phyloP scores from a whole-genome alignment of 2,797 vertebrate species.

The Cygnus olor region DNA sequence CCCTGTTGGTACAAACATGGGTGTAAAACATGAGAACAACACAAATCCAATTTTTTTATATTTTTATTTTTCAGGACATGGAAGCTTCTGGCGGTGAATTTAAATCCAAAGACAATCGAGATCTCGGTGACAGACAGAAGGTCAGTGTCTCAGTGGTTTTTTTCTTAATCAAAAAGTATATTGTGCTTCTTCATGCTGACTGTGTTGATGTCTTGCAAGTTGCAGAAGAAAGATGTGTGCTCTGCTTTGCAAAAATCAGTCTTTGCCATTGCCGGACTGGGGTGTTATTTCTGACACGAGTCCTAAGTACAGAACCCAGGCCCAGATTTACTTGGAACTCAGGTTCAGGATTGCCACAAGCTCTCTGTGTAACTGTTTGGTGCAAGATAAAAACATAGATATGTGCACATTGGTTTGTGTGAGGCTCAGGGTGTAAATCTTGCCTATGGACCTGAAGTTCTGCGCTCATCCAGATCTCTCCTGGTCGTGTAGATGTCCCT shows the following conservation, averaged over 20 bases:
- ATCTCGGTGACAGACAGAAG: not conserved
- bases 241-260: not conserved
- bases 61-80: not conserved
- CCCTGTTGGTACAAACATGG: not conserved
- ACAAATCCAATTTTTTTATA: not conserved
- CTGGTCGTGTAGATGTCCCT: accelerated
- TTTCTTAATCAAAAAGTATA: not conserved
- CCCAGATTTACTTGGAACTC: not conserved
- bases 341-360: not conserved
- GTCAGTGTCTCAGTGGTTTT: not conserved
- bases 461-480: not conserved
- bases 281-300: not conserved
- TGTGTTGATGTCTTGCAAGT: not conserved
- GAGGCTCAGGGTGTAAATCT: not conserved
- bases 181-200: not conserved
- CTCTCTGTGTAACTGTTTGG: not conserved
- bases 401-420: not conserved
- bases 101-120: constrained; percentile 35
- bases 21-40: not conserved
- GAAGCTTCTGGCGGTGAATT: constrained; percentile 48
- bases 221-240: not conserved
- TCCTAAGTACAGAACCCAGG: not conserved
- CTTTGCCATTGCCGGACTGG: not conserved
- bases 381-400: not conserved
- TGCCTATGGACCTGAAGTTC: not conserved